Percentiles rank a stretch among this genome's conserved stretches.
phyloP scores from a whole-genome alignment of 2,797 vertebrate species.

The Avahi laniger region DNA sequence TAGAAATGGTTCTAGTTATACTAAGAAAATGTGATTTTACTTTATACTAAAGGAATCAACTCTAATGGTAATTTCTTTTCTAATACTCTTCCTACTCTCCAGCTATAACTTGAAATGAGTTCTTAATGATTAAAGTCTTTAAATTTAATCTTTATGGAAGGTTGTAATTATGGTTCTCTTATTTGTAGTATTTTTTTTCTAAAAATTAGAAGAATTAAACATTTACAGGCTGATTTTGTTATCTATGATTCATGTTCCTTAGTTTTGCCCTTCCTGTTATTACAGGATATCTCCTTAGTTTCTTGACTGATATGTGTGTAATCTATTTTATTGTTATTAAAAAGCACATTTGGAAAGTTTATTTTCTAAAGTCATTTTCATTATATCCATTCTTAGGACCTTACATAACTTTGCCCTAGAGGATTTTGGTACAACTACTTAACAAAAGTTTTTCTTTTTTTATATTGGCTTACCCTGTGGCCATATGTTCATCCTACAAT shows the following conservation, averaged over 20 bases:
- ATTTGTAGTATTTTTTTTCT: conserved; percentile 62
- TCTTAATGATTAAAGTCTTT: conserved; percentile 76
- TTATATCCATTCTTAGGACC: not conserved
- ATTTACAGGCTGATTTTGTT: conserved; percentile 11
- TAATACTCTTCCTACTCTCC: conserved; percentile 66
- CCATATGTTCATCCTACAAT: not conserved
- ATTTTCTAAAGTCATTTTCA: conserved; percentile 34
- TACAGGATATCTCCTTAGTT: not conserved
- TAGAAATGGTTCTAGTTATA: conserved; percentile 63
- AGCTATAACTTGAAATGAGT: conserved; percentile 70
- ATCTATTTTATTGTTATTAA: conserved; percentile 14
- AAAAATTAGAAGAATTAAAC: conserved; percentile 49
- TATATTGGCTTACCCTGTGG: not conserved
- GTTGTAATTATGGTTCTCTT: conserved; percentile 66
- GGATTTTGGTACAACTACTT: not conserved
- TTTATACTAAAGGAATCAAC: conserved; percentile 60
- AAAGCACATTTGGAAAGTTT: conserved; percentile 21
- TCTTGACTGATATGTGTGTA: conserved; percentile 1
- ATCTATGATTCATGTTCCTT: not conserved
- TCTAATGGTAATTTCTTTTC: conserved; percentile 70
- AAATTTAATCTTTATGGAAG: conserved; percentile 58
- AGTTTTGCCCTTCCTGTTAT: not conserved
- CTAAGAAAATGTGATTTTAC: conserved; percentile 71
- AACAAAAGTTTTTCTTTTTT: not conserved
- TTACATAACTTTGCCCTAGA: not conserved